Percentiles rank a stretch among this genome's conserved stretches.
Conservation (phyloP, 2,113 vertebrate genomes). For the Gymnarchus niloticus region DNA sequence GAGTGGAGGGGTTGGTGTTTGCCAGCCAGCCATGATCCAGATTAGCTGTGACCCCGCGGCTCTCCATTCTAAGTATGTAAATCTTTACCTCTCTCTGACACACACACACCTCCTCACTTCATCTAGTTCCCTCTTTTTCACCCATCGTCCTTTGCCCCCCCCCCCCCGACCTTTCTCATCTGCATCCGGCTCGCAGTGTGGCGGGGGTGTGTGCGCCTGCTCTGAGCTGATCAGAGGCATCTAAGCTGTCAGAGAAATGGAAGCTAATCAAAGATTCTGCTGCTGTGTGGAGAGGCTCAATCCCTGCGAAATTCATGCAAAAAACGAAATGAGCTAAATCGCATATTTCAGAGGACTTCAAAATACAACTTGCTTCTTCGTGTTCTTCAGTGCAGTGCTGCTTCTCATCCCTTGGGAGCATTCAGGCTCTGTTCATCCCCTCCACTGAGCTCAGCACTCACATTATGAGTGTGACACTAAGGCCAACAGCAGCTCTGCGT, state of each 20-base stretch:
- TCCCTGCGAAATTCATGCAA: not conserved
- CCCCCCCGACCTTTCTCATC: not conserved
- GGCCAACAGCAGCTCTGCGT: not conserved
- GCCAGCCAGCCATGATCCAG: conserved; percentile 24
- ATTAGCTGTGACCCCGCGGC: conserved; percentile 16
- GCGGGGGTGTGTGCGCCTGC: not conserved
- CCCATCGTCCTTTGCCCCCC: too few species aligned
- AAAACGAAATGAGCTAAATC: conserved; percentile 12
- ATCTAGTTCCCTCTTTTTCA: not conserved
- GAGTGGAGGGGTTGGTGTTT: not conserved
- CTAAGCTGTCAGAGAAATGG: not conserved
- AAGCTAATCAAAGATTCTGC: conserved; percentile 10
- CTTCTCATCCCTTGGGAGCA: conserved; percentile 5
- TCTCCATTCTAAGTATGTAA: conserved; percentile 24
- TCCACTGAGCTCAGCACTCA: not conserved
- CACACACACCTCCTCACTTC: not conserved
- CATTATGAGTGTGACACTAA: not conserved
- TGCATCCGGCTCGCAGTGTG: not conserved
- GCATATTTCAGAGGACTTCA: not conserved
- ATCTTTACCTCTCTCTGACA: conserved; percentile 13
- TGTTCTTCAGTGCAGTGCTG: not conserved
- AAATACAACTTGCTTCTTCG: not conserved
- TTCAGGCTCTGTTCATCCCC: not conserved
- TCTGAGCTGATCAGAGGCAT: conserved; percentile 11
- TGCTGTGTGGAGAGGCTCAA: not conserved